phyloP scores from a whole-genome alignment of 2,113 vertebrate species.

The Octodon degus region DNA sequence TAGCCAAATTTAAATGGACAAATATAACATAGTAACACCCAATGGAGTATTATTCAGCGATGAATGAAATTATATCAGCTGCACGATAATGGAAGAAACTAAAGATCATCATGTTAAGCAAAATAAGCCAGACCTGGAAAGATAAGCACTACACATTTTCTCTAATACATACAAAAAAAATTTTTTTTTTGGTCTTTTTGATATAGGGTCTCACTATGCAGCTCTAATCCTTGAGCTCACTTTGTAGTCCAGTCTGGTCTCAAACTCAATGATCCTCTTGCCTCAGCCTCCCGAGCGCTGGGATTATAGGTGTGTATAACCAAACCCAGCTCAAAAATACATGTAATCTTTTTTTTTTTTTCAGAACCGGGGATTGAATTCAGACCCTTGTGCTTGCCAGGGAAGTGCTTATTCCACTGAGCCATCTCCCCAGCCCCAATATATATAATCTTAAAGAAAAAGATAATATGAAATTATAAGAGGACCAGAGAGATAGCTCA shows the following conservation, averaged over 20 bases:
- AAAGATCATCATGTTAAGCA: background rate
- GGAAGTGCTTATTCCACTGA: too few relatives aligned
- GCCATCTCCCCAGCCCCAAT: background rate
- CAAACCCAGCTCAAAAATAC: background rate
- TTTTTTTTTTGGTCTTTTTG: too few relatives aligned
- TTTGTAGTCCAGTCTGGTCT: too few relatives aligned
- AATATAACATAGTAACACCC: background rate
- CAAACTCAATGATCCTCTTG: too few relatives aligned
- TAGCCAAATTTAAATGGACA: background rate
- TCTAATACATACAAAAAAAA: background rate
- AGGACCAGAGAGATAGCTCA: too few relatives aligned
- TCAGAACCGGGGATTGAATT: too few relatives aligned
- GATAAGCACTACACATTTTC: background rate
- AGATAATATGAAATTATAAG: background rate
- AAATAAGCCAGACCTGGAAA: background rate
- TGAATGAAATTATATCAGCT: background rate
- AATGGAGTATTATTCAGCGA: background rate
- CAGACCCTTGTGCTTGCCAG: too few relatives aligned
- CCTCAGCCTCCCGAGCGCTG: too few relatives aligned
- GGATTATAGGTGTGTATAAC: too few relatives aligned
- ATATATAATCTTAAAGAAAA: background rate
- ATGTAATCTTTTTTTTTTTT: background rate
- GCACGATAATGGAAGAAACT: background rate
- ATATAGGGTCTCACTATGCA: too few relatives aligned
- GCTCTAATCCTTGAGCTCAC: too few relatives aligned